phyloP scores from a whole-genome alignment of 1,140 invertebrate species.

The Probaryconus sp. region DNA sequence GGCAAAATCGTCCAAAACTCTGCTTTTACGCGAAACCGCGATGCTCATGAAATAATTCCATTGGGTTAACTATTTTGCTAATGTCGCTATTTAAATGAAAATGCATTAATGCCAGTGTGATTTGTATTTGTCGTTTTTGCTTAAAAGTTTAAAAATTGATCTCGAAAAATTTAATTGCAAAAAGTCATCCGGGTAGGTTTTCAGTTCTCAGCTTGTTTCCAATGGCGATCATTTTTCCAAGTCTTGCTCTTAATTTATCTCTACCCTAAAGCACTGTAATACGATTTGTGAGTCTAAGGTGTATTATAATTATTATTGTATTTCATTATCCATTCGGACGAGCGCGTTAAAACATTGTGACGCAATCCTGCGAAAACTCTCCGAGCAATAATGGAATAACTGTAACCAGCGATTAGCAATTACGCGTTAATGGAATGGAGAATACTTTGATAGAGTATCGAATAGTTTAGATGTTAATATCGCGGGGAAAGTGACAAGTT shows the following conservation, averaged over 20 bases:
- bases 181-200: too few relatives aligned
- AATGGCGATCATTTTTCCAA: too few relatives aligned
- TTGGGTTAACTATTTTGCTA: slow-evolving; percentile 2
- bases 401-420: slow-evolving; percentile 1
- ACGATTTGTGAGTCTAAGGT: slow-evolving; percentile 9
- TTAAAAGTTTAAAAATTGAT: too few relatives aligned
- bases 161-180: too few relatives aligned
- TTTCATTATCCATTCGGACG: slow-evolving; percentile 19
- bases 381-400: slow-evolving; percentile 10
- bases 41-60: slow-evolving; percentile 8
- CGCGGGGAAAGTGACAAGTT: background rate
- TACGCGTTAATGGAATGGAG: background rate
- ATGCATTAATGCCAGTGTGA: too few relatives aligned
- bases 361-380: slow-evolving; percentile 16
- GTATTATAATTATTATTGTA: slow-evolving; percentile 26
- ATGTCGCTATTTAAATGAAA: too few relatives aligned
- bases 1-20: slow-evolving; percentile 23
- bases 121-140: too few relatives aligned
- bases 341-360: slow-evolving; percentile 5
- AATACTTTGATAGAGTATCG: background rate
- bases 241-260: slow-evolving; percentile 33
- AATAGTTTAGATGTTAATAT: background rate
- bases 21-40: slow-evolving; percentile 6
- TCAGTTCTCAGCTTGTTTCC: too few relatives aligned
- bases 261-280: slow-evolving; percentile 16